Percentiles rank a stretch among this genome's conserved stretches.
Evolutionary conservation across 2,797 vertebrate genomes (phyloP).

Genomic region (Myioborus miniatus): DNA sequence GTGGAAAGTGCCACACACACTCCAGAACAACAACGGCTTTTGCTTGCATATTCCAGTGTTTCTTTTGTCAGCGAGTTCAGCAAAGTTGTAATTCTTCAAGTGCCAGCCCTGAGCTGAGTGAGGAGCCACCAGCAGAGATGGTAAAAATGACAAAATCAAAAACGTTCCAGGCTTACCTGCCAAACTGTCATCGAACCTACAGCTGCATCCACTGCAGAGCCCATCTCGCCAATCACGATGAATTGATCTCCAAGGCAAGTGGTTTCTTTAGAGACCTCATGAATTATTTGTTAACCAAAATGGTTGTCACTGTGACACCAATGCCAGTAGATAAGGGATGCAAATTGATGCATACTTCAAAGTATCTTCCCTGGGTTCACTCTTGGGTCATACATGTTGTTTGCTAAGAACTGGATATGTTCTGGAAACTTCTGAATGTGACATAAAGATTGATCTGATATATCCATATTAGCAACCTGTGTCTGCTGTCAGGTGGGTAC

Average conservation of each 20-base stretch:
- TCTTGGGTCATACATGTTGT: background rate
- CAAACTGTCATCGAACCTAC: slow-evolving; percentile 94
- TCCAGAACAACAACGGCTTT: slow-evolving; percentile 95
- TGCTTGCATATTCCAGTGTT: slow-evolving; percentile 94
- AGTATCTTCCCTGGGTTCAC: slow-evolving; percentile 9
- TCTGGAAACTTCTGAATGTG: background rate
- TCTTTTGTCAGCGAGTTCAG: slow-evolving; percentile 95
- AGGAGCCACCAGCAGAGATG: slow-evolving; percentile 90
- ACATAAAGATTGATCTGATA: background rate
- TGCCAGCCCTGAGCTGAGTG: slow-evolving; percentile 88
- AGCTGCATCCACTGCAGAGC: slow-evolving; percentile 99
- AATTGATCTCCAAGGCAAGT: slow-evolving; percentile 98
- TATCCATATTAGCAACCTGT: background rate
- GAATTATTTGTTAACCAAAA: slow-evolving; percentile 4
- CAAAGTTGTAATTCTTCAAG: slow-evolving; percentile 88
- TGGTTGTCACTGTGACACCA: background rate
- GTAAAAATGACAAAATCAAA: slow-evolving; percentile 99
- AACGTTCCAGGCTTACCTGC: slow-evolving; percentile 98
- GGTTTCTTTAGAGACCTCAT: background rate
- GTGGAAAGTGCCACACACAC: slow-evolving; percentile 93
- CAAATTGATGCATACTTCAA: background rate
- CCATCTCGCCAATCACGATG: slow-evolving; percentile 97
- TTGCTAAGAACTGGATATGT: background rate
- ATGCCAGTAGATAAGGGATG: slow-evolving; percentile 31
- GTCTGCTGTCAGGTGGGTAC: background rate